Percentiles rank a stretch among this genome's conserved stretches.
Evolutionary conservation across 1,140 invertebrate genomes (phyloP).

Genomic region (Odontomachus brunneus): DNA sequence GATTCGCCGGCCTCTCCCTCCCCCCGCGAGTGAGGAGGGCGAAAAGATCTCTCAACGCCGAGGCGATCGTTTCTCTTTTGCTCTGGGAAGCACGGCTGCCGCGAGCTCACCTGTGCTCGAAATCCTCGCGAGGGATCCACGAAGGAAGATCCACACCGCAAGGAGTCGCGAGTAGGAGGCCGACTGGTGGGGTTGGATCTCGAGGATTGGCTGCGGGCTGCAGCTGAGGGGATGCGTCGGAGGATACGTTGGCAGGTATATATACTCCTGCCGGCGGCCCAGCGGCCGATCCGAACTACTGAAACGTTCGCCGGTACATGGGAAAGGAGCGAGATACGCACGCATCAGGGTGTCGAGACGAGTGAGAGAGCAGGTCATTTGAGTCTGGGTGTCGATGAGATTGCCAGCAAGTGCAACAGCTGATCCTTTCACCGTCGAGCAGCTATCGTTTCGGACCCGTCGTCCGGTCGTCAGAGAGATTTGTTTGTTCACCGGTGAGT

Average conservation of each 20-base stretch:
- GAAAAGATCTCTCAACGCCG: neutral
- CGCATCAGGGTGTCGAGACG: neutral
- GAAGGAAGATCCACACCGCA: slow-evolving; percentile 18
- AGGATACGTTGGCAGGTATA: slow-evolving; percentile 73
- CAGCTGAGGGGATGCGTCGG: slow-evolving; percentile 69
- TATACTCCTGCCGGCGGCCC: slow-evolving; percentile 62
- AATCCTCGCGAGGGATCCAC: slow-evolving; percentile 27
- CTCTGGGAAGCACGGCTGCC: neutral
- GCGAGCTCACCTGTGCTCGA: neutral
- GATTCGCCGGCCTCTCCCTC: too few relatives aligned
- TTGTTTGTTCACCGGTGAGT: slow-evolving; percentile 39
- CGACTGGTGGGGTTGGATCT: slow-evolving; percentile 64
- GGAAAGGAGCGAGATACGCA: slow-evolving; percentile 10
- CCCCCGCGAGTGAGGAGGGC: too few relatives aligned
- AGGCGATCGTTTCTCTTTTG: neutral
- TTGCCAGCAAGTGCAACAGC: neutral
- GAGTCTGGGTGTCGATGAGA: neutral
- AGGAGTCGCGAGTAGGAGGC: neutral
- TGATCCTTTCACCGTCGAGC: neutral
- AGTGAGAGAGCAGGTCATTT: neutral
- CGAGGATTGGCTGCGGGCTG: slow-evolving; percentile 71
- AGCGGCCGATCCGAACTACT: slow-evolving; percentile 63
- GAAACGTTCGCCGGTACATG: slow-evolving; percentile 45
- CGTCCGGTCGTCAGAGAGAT: neutral
- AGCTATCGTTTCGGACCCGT: neutral